phyloP scores from a whole-genome alignment of 37 sponge, comb jelly and placozoan genomes.

The Oscarella lobularis region DNA sequence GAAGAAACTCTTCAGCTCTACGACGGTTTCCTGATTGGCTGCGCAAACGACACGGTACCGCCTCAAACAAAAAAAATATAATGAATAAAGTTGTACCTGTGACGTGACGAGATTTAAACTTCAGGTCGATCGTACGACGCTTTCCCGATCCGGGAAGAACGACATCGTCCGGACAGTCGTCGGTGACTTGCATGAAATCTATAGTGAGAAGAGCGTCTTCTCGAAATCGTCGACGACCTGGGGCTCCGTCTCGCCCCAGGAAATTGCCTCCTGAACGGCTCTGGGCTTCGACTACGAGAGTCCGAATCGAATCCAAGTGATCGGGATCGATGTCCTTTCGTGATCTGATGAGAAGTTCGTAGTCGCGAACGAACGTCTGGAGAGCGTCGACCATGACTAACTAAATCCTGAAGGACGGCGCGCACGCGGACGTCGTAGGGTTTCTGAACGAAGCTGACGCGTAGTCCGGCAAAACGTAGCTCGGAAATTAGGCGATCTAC shows the following conservation, averaged over 20 bases:
- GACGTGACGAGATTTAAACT: neutral
- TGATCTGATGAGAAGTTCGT: constrained; percentile 37
- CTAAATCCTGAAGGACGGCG: constrained; percentile 49
- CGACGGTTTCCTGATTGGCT: constrained; percentile 71
- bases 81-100: neutral
- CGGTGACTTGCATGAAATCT: neutral
- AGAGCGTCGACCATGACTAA: constrained; percentile 55
- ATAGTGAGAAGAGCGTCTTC: neutral
- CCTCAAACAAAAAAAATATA: too few species aligned
- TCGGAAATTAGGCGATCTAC: neutral
- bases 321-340: neutral
- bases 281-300: neutral
- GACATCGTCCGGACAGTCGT: neutral
- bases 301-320: neutral
- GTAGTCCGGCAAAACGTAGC: neutral
- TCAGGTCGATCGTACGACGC: neutral
- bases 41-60: too few species aligned
- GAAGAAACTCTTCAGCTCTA: constrained; percentile 53
- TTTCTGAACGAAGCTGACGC: neutral
- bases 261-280: too few species aligned
- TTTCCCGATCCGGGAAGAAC: neutral
- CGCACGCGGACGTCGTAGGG: neutral
- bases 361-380: constrained; percentile 70
- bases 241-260: neutral
- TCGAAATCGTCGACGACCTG: neutral